Evolutionary conservation across 2,113 vertebrate species (phyloP).

Genomic region (Zingel zingel): DNA sequence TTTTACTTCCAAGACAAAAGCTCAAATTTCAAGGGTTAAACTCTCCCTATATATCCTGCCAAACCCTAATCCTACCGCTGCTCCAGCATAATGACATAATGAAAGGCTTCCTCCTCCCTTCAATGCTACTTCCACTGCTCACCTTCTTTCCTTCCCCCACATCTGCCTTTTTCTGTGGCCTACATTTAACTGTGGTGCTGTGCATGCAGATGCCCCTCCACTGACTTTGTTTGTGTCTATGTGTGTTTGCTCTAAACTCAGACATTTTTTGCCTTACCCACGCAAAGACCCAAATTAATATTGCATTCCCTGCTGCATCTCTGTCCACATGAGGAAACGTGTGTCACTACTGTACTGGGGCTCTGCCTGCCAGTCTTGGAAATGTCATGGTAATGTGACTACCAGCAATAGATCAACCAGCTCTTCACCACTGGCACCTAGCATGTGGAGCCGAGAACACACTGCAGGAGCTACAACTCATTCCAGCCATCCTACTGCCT

Average conservation of each 20-base stretch:
- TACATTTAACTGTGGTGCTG: conserved; percentile 61
- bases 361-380: conserved; percentile 2
- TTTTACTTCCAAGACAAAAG: conserved; percentile 14
- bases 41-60: conserved; percentile 7
- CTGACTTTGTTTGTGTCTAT: conserved; percentile 19
- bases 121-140: conserved; percentile 46
- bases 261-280: conserved; percentile 21
- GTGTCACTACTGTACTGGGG: conserved; percentile 6
- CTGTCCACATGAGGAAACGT: background rate
- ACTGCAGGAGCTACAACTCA: conserved; percentile 59
- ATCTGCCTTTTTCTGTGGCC: conserved; percentile 62
- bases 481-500: conserved; percentile 71
- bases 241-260: conserved; percentile 22
- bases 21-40: conserved; percentile 18
- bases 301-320: conserved; percentile 15
- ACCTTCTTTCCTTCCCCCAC: conserved; percentile 66
- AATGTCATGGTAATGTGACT: conserved; percentile 34
- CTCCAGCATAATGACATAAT: conserved; percentile 63
- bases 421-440: conserved; percentile 46
- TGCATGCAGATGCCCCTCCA: conserved; percentile 49
- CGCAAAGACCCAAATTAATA: conserved; percentile 32
- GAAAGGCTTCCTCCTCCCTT: conserved; percentile 63
- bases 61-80: conserved; percentile 38
- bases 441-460: conserved; percentile 60
- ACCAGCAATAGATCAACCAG: conserved; percentile 32